phyloP scores from a whole-genome alignment of 92 coral and sea anemone genomes.

The Anthopleura xanthogrammica region DNA sequence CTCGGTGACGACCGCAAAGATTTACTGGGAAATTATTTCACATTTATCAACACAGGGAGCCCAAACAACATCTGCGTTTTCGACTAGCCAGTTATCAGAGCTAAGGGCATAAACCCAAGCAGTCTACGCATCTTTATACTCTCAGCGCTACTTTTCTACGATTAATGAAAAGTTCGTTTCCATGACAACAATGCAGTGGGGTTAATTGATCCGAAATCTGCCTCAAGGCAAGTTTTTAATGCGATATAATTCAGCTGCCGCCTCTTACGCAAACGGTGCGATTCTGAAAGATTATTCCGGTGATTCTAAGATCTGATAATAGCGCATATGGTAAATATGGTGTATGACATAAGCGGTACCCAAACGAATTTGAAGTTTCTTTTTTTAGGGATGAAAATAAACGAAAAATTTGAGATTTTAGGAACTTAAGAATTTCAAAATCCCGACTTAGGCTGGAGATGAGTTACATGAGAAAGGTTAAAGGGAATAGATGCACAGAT shows the following conservation, averaged over 20 bases:
- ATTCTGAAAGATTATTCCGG: background rate
- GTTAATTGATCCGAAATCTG: background rate
- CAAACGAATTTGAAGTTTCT: background rate
- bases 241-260: background rate
- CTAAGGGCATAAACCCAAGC: too few species aligned
- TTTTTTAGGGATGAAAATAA: background rate
- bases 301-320: background rate
- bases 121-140: too few species aligned
- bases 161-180: background rate
- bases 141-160: background rate
- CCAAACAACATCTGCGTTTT: too few species aligned
- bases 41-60: too few species aligned
- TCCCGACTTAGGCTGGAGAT: background rate
- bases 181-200: background rate
- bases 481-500: background rate
- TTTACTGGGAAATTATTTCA: too few species aligned
- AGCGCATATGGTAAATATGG: background rate
- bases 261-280: background rate
- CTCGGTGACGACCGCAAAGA: too few species aligned
- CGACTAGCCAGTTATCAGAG: too few species aligned
- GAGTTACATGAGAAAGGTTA: background rate
- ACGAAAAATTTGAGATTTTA: background rate
- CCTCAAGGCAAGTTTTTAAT: background rate
- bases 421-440: background rate
- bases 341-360: background rate